Percentiles rank a stretch among this genome's conserved stretches.
These are phyloP conservation scores for Pseudolaguvia tuberculata DNA, from an alignment of 2,113 vertebrate genomes.

Conservation along the genomic window DNA sequence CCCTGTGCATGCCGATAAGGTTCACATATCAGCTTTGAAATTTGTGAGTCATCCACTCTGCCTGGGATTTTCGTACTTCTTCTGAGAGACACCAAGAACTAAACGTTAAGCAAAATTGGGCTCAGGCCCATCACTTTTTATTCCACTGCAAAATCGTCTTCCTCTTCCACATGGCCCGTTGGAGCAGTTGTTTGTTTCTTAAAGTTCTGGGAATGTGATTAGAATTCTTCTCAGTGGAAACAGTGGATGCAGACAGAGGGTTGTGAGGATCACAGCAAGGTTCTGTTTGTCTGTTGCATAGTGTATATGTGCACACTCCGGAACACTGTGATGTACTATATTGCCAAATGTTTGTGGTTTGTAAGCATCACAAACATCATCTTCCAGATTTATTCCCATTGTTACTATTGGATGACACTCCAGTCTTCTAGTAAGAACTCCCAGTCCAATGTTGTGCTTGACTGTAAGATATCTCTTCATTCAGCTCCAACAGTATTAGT, in stretches of 20 bases:
- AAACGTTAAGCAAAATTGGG: neutral
- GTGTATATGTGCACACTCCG: neutral
- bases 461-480: no score
- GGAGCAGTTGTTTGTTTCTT: slow-evolving; percentile 6
- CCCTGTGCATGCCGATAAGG: slow-evolving; percentile 13
- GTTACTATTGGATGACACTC: no score
- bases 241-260: slow-evolving; percentile 17
- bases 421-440: no score
- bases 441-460: no score
- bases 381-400: neutral
- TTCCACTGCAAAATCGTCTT: neutral
- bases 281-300: neutral
- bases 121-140: neutral
- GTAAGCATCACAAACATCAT: no score
- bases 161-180: neutral
- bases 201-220: slow-evolving; percentile 1
- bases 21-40: neutral
- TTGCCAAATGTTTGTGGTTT: neutral
- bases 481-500: no score
- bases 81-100: neutral
- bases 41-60: slow-evolving; percentile 18
- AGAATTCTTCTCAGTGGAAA: slow-evolving; percentile 28
- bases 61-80: neutral
- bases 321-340: no score
- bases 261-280: slow-evolving; percentile 12